Evolutionary conservation across 2,888 invertebrate species (phyloP).

Genomic region (Pristionchus exspectatus): DNA sequence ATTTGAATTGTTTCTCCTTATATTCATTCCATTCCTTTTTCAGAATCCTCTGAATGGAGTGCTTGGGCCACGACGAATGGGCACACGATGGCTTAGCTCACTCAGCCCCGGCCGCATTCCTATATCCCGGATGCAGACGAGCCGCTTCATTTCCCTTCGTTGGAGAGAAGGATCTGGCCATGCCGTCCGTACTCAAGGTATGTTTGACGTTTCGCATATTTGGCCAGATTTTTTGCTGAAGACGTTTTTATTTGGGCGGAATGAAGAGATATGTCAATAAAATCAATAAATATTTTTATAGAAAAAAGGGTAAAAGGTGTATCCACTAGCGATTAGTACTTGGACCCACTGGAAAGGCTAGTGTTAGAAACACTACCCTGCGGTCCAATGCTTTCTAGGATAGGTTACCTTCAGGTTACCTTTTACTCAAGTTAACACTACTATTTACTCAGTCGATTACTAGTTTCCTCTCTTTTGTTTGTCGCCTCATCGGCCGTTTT

Average conservation of each 20-base stretch:
- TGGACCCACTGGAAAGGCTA: no score
- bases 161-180: constrained; percentile 58
- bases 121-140: constrained; percentile 69
- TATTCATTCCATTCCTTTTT: neutral
- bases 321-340: no score
- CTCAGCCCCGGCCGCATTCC: constrained; percentile 68
- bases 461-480: constrained; percentile 31
- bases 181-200: constrained; percentile 53
- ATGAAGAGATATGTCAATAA: no score
- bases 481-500: constrained; percentile 22
- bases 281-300: no score
- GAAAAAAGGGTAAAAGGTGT: no score
- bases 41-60: constrained; percentile 49
- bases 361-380: no score
- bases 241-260: no score
- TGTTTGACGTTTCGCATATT: no score
- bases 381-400: neutral
- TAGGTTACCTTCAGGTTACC: neutral
- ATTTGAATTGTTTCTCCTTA: neutral
- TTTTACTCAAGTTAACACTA: neutral
- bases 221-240: no score
- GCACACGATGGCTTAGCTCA: constrained; percentile 60
- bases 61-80: constrained; percentile 41
- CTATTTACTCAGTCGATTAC: neutral
- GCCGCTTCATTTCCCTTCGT: constrained; percentile 76